Percentiles rank a stretch among this genome's conserved stretches.
Evolutionary conservation across 2,888 invertebrate genomes (phyloP).

Genomic region (Salticus scenicus): DNA sequence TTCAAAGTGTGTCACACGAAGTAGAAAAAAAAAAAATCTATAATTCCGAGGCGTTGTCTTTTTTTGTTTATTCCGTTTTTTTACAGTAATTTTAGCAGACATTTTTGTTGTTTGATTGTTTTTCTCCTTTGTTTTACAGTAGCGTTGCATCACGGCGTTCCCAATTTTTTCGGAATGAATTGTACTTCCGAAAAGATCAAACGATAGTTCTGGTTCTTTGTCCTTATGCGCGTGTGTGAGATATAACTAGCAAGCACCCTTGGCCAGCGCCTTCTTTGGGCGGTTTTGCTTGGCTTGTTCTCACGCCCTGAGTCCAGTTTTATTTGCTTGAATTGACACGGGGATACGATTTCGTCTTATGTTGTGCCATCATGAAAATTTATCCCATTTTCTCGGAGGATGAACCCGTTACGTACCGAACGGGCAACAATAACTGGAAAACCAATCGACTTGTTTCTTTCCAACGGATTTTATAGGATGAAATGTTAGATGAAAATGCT

Average conservation of each 20-base stretch:
- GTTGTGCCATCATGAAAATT: background rate
- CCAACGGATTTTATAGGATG: no score
- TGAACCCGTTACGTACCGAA: background rate
- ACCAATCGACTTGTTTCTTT: no score
- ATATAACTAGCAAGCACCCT: no score
- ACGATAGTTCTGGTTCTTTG: background rate
- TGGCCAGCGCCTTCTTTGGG: background rate
- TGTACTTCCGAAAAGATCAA: background rate
- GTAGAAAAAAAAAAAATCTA: background rate
- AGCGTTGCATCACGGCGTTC: conserved; percentile 11
- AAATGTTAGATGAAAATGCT: no score
- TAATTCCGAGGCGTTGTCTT: conserved; percentile 34
- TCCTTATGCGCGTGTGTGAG: background rate
- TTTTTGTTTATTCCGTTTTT: background rate
- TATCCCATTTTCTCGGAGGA: background rate
- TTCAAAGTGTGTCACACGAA: conserved; percentile 52
- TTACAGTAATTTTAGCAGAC: background rate
- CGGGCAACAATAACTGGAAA: background rate
- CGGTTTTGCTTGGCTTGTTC: background rate
- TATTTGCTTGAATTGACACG: background rate
- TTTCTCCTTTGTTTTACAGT: conserved; percentile 20
- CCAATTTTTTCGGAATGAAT: background rate
- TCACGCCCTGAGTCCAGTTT: conserved; percentile 2
- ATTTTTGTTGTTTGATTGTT: background rate
- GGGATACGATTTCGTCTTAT: background rate